Conservation (phyloP, 1,140 invertebrate species). For the Tachypleus tridentatus region DNA sequence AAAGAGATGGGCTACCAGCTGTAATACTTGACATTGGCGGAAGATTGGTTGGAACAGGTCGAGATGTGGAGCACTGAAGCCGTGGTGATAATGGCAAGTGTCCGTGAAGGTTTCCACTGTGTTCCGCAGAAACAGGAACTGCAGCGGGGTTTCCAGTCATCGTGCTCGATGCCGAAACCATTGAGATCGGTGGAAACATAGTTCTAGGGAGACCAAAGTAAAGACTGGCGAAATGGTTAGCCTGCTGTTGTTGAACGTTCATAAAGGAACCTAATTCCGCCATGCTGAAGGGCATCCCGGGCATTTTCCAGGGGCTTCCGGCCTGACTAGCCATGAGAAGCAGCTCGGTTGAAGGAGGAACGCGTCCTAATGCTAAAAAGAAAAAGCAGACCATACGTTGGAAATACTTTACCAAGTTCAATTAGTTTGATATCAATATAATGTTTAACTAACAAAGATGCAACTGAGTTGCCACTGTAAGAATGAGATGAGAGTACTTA, state of each 20-base stretch:
- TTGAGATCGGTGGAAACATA: slow-evolving; percentile 8
- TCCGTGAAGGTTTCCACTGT: not conserved
- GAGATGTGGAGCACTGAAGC: not conserved
- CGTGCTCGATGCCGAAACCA: not conserved
- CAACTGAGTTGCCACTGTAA: too few species aligned
- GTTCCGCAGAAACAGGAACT: not conserved
- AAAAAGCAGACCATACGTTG: too few species aligned
- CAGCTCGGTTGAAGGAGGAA: slow-evolving; percentile 19
- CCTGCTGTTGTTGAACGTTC: slow-evolving; percentile 10
- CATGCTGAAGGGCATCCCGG: slow-evolving; percentile 10
- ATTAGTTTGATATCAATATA: too few species aligned
- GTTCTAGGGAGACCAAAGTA: slow-evolving; percentile 18
- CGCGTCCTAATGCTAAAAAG: slow-evolving; percentile 18
- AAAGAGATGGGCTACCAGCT: too few species aligned
- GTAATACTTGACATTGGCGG: not conserved
- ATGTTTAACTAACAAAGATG: too few species aligned
- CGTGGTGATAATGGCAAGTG: not conserved
- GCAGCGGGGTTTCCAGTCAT: not conserved
- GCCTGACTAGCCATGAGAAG: slow-evolving; percentile 17
- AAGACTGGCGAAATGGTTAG: slow-evolving; percentile 13
- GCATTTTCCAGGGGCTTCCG: slow-evolving; percentile 21
- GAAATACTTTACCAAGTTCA: too few species aligned
- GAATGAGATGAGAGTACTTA: too few species aligned
- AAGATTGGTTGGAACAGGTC: not conserved
- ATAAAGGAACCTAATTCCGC: slow-evolving; percentile 13